These are phyloP conservation scores for Ditula angustiorana DNA, from an alignment of 2,888 invertebrate genomes.

Conservation along the genomic window DNA sequence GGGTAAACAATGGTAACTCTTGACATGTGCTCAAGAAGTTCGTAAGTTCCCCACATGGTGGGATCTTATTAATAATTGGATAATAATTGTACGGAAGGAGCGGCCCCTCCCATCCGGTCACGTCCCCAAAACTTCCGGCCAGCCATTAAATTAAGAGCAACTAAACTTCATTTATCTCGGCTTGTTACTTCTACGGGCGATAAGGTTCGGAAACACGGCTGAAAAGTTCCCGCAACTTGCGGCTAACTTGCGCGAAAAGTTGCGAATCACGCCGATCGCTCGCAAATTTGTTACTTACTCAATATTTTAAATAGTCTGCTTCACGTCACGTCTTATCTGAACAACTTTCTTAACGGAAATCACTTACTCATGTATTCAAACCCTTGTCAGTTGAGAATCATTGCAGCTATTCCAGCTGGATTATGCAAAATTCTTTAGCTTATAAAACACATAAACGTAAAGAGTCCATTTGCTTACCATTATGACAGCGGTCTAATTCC, in stretches of 20 bases:
- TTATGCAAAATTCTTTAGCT: neutral
- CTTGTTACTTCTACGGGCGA: slow-evolving; percentile 80
- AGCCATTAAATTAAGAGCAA: slow-evolving; percentile 83
- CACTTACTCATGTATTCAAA: slow-evolving; percentile 40
- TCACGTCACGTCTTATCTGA: slow-evolving; percentile 68
- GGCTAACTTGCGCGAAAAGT: slow-evolving; percentile 72
- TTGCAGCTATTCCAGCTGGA: neutral
- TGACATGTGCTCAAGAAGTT: slow-evolving; percentile 28
- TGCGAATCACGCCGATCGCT: slow-evolving; percentile 81
- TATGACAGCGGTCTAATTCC: slow-evolving; percentile 16
- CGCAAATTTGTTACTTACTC: slow-evolving; percentile 79
- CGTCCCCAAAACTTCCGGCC: slow-evolving; percentile 76
- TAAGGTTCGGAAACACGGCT: slow-evolving; percentile 78
- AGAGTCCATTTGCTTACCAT: neutral
- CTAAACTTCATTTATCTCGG: slow-evolving; percentile 83
- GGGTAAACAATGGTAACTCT: slow-evolving; percentile 16
- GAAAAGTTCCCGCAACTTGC: slow-evolving; percentile 70
- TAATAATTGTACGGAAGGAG: slow-evolving; percentile 66
- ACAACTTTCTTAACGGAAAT: slow-evolving; percentile 57
- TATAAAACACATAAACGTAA: neutral
- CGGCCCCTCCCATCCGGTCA: slow-evolving; percentile 66
- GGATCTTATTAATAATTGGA: slow-evolving; percentile 59
- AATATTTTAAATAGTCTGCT: slow-evolving; percentile 79
- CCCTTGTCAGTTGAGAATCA: neutral
- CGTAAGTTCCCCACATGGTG: slow-evolving; percentile 34